Evolutionary conservation across 2,888 invertebrate genomes (phyloP).

Genomic region (Plagodis dolabraria): DNA sequence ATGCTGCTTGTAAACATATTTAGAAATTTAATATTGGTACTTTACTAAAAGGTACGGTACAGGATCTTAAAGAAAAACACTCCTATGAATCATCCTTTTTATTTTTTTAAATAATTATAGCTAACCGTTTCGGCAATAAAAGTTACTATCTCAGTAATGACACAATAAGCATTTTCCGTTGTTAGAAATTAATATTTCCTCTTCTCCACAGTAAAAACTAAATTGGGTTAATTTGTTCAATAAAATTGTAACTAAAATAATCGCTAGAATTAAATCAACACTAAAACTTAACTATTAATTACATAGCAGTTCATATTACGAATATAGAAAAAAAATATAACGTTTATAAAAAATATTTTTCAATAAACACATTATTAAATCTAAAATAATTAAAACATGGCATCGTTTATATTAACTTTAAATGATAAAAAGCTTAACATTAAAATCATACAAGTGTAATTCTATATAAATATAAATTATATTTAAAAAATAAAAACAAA

Average conservation of each 20-base stretch:
- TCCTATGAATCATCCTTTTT: constrained; percentile 81
- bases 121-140: constrained; percentile 85
- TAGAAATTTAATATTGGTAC: no score
- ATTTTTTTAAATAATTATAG: constrained; percentile 86
- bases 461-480: constrained; percentile 48
- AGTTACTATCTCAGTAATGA: constrained; percentile 82
- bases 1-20: no score
- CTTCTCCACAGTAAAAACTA: constrained; percentile 59
- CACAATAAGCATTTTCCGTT: constrained; percentile 83
- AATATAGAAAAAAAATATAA: constrained; percentile 78
- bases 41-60: neutral
- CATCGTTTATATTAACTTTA: constrained; percentile 69
- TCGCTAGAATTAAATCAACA: constrained; percentile 71
- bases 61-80: constrained; percentile 52
- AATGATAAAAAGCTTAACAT: constrained; percentile 51
- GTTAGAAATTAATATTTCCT: constrained; percentile 63
- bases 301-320: constrained; percentile 70
- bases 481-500: constrained; percentile 38
- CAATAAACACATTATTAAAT: constrained; percentile 76
- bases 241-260: constrained; percentile 47
- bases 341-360: constrained; percentile 82
- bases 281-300: constrained; percentile 79
- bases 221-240: constrained; percentile 74
- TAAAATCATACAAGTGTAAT: constrained; percentile 40
- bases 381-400: constrained; percentile 82